Evolutionary conservation across 1,140 invertebrate genomes (phyloP).

Genomic region (Mamestra configurata): DNA sequence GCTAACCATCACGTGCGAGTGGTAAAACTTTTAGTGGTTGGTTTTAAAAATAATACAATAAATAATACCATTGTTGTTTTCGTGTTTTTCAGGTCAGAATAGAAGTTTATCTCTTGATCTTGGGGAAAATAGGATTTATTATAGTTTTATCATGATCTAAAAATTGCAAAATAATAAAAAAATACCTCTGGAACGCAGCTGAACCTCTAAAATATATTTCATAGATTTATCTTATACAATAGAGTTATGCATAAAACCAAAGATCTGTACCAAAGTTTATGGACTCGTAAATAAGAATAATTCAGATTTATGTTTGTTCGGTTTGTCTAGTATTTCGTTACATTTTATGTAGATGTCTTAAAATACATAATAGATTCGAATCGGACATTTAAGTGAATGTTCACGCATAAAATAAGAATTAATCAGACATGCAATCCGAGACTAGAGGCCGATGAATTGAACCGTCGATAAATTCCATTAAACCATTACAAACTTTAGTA

Average conservation of each 20-base stretch:
- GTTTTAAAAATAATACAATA: not conserved
- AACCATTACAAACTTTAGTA: not conserved
- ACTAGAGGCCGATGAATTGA: not conserved
- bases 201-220: not conserved
- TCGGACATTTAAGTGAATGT: conserved; percentile 13
- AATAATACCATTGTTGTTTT: conserved; percentile 10
- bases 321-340: conserved; percentile 17
- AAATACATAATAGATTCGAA: conserved; percentile 17
- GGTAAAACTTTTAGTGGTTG: not conserved
- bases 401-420: conserved; percentile 32
- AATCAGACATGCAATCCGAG: conserved; percentile 21
- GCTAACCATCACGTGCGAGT: not conserved
- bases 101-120: not conserved
- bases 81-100: not conserved
- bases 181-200: not conserved
- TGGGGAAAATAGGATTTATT: not conserved
- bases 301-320: not conserved
- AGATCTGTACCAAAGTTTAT: conserved; percentile 12
- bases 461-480: conserved; percentile 10
- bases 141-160: not conserved
- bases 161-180: not conserved
- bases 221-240: not conserved
- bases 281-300: conserved; percentile 31
- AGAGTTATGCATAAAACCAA: conserved; percentile 25
- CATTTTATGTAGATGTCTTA: conserved; percentile 35